Base-by-base conservation (phyloP, 2,113 vertebrate genomes). In the Calidris pygmaea region DNA sequence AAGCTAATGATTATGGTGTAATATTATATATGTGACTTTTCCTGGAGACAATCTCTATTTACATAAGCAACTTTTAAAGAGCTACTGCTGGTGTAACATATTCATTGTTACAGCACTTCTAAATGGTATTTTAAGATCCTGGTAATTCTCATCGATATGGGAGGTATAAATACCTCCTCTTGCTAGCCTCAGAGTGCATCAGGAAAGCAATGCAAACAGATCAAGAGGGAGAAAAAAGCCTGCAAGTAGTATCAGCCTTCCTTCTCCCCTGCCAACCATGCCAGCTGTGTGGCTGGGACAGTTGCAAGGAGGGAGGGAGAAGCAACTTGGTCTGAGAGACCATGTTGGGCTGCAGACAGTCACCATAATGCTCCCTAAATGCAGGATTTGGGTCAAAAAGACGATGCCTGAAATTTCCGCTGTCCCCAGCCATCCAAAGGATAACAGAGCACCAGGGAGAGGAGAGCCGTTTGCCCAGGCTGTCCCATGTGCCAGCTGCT, bases 41-140 rank as follows among this genome's bases (percentile, higher is more conserved):
- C 76, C 82, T 78, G 70, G 66, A 90, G 41, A 85, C 80, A 53
- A 34, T 13, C 53, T 92, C 91, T 90, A 90, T 92, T 73, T 92
- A 92, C 48, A 62, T 11, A 16, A 87, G 53, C 85, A 92, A 90
- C 45, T 73, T 83, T 63, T 79, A 27, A 87, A 89, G 35, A 79
- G 53, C 80, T 95, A 52, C 35, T 85, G 62, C 19, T 2, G 9
- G 11, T 32, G 7, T 65, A 75, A 72, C 1, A 0, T 68, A 53
- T 63, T 86, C 35, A 29, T 74, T 82, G 52, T 90, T 89, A 72
- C 35, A 48, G 19, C 56, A 53, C 17, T 90, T 81, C 80, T 87
- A 78, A 90, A 84, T 24, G 29, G 15, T 72, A 41, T 90, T 93
- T 94, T 89, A 95, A 96, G 80, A 62, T 68, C 83, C 48, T 85